These are phyloP conservation scores for Acanthopagrus latus DNA, from an alignment of 2,797 vertebrate species.

Conservation along the genomic window DNA sequence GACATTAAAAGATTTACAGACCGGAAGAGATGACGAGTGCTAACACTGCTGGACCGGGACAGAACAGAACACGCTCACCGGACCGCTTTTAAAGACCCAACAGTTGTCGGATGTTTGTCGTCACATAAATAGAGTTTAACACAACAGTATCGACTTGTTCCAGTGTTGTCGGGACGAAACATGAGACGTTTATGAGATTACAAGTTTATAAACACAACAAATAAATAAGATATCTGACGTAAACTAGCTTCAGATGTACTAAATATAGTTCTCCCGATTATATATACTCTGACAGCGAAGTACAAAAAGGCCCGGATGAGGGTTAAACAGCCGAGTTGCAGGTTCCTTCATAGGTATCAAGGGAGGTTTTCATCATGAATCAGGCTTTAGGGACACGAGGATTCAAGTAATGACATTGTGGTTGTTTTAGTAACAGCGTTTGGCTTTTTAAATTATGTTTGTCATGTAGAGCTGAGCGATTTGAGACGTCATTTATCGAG, in stretches of 20 bases:
- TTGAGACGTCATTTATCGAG: neutral
- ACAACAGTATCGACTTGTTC: constrained; percentile 49
- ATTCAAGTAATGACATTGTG: constrained; percentile 22
- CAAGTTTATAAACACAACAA: constrained; percentile 59
- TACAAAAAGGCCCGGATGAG: constrained; percentile 57
- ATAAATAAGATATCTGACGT: constrained; percentile 68
- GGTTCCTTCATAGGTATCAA: constrained; percentile 31
- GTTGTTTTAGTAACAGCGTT: constrained; percentile 23
- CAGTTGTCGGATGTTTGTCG: constrained; percentile 12
- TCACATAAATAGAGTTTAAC: constrained; percentile 54
- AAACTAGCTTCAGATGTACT: constrained; percentile 39
- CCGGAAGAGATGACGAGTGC: neutral
- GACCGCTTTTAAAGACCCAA: constrained; percentile 45
- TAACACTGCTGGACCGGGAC: constrained; percentile 42
- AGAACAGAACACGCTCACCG: constrained; percentile 64
- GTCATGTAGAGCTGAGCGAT: neutral
- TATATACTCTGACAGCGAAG: constrained; percentile 36
- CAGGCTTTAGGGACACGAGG: constrained; percentile 23
- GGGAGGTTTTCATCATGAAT: constrained; percentile 13
- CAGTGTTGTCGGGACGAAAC: constrained; percentile 68
- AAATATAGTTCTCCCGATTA: constrained; percentile 54
- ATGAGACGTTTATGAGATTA: constrained; percentile 42
- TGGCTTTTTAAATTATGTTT: neutral
- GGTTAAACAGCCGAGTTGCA: constrained; percentile 25
- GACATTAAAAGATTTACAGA: constrained; percentile 34